Percentiles rank a stretch among this genome's conserved stretches.
These are phyloP conservation scores for Achatina immaculata DNA, from an alignment of 1,140 invertebrate genomes.

Conservation along the genomic window DNA sequence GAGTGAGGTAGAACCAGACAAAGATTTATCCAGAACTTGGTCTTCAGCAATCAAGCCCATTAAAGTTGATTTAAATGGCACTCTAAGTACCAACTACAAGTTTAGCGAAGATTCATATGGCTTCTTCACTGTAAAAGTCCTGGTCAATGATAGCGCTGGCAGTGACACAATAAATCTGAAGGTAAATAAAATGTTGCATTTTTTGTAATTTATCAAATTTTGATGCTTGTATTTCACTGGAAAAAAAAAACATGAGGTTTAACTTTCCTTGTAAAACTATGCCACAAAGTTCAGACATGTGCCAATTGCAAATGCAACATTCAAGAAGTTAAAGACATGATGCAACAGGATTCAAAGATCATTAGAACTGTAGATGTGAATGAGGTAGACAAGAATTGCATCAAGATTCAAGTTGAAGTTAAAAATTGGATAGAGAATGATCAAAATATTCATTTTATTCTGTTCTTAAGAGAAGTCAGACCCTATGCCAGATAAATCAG, in stretches of 20 bases:
- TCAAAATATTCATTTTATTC: too few species aligned
- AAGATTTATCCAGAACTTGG: neutral
- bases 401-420: too few species aligned
- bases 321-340: too few species aligned
- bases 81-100: constrained; percentile 37
- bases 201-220: neutral
- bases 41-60: neutral
- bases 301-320: too few species aligned
- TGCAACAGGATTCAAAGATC: too few species aligned
- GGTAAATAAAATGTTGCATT: constrained; percentile 26
- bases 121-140: constrained; percentile 20
- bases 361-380: too few species aligned
- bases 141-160: constrained; percentile 38
- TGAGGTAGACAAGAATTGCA: too few species aligned
- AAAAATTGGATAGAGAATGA: too few species aligned
- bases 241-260: neutral
- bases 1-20: neutral
- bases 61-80: constrained; percentile 32
- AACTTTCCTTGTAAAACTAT: neutral
- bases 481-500: too few species aligned
- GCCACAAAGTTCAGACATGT: too few species aligned
- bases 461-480: too few species aligned
- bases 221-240: neutral
- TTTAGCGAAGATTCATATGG: constrained; percentile 37
- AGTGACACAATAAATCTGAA: constrained; percentile 33